Conservation (phyloP, 1,140 invertebrate species). For the Platorchestia sp. region DNA sequence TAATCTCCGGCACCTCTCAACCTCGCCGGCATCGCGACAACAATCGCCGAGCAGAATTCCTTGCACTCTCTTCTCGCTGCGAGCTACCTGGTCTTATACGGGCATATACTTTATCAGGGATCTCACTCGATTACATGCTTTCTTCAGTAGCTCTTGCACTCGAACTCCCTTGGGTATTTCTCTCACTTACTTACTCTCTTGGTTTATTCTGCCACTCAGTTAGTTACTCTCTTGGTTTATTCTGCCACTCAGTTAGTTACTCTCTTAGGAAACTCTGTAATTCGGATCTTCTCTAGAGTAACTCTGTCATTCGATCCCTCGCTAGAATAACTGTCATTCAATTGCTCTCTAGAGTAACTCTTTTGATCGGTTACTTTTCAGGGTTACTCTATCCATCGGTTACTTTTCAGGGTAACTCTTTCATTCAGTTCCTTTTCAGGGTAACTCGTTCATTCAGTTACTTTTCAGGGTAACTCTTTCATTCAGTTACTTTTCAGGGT, state of each 20-base stretch:
- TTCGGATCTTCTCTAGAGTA: too few species aligned
- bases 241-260: background rate
- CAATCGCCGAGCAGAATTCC: background rate
- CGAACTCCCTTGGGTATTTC: too few species aligned
- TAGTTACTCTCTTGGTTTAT: background rate
- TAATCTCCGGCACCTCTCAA: constrained; percentile 34
- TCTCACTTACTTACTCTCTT: too few species aligned
- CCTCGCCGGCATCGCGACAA: background rate
- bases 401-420: too few species aligned
- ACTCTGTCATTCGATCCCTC: too few species aligned
- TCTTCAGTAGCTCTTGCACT: too few species aligned
- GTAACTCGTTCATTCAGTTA: too few species aligned
- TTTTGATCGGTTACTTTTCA: too few species aligned
- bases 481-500: background rate
- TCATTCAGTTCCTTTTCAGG: too few species aligned
- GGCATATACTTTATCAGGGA: background rate
- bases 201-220: background rate
- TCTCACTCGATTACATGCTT: too few species aligned
- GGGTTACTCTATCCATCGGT: too few species aligned
- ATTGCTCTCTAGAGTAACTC: too few species aligned
- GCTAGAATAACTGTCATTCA: background rate
- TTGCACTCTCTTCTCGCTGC: background rate
- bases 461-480: background rate
- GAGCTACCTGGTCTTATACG: background rate
- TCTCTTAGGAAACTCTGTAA: background rate